Evolutionary conservation across 2,888 invertebrate species (phyloP).

Genomic region (Volucella bombylans): DNA sequence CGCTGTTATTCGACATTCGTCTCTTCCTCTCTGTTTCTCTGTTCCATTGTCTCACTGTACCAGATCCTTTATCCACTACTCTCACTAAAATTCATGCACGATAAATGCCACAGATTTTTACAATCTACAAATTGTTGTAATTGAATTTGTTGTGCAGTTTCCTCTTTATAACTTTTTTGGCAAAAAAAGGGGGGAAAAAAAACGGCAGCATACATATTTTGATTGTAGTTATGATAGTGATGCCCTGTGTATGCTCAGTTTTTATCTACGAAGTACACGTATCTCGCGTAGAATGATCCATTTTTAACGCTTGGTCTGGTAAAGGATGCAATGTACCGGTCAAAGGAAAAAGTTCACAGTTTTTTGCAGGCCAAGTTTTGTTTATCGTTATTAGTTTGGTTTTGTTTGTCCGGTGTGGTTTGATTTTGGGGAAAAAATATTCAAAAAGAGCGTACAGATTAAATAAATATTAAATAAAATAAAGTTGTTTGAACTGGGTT

Average conservation of each 20-base stretch:
- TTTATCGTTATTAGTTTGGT: too few species aligned
- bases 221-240: neutral
- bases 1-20: neutral
- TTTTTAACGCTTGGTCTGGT: neutral
- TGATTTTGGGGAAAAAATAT: too few species aligned
- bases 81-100: slow-evolving; percentile 38
- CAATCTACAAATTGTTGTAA: slow-evolving; percentile 45
- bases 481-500: too few species aligned
- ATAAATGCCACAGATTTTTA: slow-evolving; percentile 50
- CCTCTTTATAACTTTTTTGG: neutral
- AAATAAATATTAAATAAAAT: too few species aligned
- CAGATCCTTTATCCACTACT: neutral
- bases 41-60: neutral
- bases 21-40: neutral
- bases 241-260: slow-evolving; percentile 15
- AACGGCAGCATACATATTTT: neutral
- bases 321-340: neutral
- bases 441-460: too few species aligned
- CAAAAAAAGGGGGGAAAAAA: too few species aligned
- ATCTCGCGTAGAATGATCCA: neutral
- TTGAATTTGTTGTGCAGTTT: slow-evolving; percentile 28
- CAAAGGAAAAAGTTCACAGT: slow-evolving; percentile 3
- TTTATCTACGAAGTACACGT: slow-evolving; percentile 15
- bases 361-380: neutral
- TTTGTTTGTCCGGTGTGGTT: too few species aligned